Conservation (phyloP, 1,140 invertebrate species). For the Hirudo medicinalis region DNA sequence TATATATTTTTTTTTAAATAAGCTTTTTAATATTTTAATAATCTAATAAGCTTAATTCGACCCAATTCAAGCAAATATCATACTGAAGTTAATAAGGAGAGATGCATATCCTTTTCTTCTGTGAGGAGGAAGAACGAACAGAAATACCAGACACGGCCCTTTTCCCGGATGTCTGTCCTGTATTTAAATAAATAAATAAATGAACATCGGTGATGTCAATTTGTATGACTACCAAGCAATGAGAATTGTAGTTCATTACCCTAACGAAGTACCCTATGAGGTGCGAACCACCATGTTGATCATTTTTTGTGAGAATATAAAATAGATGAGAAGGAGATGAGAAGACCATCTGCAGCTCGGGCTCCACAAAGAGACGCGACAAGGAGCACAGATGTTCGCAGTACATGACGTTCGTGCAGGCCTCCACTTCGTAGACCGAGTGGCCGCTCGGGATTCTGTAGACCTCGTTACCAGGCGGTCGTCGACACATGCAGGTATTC, state of each 20-base stretch:
- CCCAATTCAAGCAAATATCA: neutral
- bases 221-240: neutral
- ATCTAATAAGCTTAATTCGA: no score
- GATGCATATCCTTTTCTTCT: slow-evolving; percentile 14
- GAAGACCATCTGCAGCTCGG: slow-evolving; percentile 8
- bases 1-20: no score
- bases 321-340: slow-evolving; percentile 1
- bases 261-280: slow-evolving; percentile 14
- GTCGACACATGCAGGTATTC: neutral
- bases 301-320: slow-evolving; percentile 12
- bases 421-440: slow-evolving; percentile 14
- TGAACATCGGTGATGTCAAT: no score
- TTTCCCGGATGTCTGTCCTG: slow-evolving; percentile 1
- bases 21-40: no score
- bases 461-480: slow-evolving; percentile 14
- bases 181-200: neutral
- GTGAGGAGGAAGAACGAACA: slow-evolving; percentile 12
- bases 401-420: slow-evolving; percentile 1
- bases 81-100: slow-evolving; percentile 15
- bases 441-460: slow-evolving; percentile 6
- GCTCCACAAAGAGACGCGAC: neutral
- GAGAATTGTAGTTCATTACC: neutral
- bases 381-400: slow-evolving; percentile 1
- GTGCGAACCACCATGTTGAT: slow-evolving; percentile 3
- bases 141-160: slow-evolving; percentile 1